Percentiles rank a stretch among this genome's conserved stretches.
These are phyloP conservation scores for Anser brachyrhynchus DNA, from an alignment of 2,113 vertebrate genomes.

Conservation along the genomic window DNA sequence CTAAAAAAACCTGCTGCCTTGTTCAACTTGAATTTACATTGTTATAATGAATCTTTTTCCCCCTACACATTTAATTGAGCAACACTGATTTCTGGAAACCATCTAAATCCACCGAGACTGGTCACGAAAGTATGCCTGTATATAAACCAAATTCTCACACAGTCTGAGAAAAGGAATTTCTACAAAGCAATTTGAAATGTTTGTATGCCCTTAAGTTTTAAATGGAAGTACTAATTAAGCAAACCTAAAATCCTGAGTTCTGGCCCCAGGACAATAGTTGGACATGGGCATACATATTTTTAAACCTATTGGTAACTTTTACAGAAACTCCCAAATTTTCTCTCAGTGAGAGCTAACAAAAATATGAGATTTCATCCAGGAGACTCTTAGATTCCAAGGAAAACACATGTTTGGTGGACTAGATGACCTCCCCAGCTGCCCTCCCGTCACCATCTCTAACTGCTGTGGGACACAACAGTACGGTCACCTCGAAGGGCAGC, in stretches of 20 bases:
- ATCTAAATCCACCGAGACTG: background rate
- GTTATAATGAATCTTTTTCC: conserved; percentile 7
- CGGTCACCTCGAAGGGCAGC: background rate
- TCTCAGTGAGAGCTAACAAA: background rate
- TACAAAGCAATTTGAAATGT: background rate
- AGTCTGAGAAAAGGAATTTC: background rate
- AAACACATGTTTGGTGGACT: background rate
- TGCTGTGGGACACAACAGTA: background rate
- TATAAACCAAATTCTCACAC: background rate
- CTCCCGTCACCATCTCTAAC: background rate
- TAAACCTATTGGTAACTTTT: background rate
- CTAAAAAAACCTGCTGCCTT: background rate
- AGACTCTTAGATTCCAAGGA: background rate
- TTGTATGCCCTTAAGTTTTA: background rate
- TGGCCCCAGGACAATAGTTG: accelerated
- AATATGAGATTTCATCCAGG: background rate
- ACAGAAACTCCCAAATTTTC: background rate
- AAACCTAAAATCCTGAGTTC: conserved; percentile 15
- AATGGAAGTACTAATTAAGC: conserved; percentile 31
- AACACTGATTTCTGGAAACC: conserved; percentile 25
- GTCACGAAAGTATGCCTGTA: background rate
- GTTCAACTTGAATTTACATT: conserved; percentile 25
- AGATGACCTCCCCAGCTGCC: background rate
- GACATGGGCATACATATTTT: background rate
- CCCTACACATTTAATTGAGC: conserved; percentile 23